These are phyloP conservation scores for Sarcophaga peregrina DNA, from an alignment of 1,140 invertebrate genomes.

Conservation along the genomic window DNA sequence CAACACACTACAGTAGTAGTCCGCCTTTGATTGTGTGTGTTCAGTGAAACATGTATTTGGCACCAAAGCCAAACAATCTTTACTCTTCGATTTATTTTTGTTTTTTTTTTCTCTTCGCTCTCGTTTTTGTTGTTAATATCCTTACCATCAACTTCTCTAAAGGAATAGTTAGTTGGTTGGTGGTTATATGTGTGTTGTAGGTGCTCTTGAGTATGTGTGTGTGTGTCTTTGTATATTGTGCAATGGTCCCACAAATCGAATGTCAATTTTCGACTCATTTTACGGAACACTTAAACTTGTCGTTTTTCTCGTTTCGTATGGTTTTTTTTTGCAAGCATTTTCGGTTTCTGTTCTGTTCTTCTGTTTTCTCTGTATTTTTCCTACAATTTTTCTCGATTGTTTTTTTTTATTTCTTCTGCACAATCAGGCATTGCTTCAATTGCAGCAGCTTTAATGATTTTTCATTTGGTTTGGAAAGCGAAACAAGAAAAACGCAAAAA, in stretches of 20 bases:
- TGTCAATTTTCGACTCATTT: slow-evolving; percentile 65
- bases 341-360: slow-evolving; percentile 13
- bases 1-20: no score
- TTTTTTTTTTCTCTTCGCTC: background rate
- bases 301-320: slow-evolving; percentile 24
- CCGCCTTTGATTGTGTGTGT: slow-evolving; percentile 33
- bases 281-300: slow-evolving; percentile 64
- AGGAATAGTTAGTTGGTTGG: slow-evolving; percentile 18
- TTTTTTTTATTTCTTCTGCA: no score
- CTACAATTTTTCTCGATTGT: no score
- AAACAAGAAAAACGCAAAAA: background rate
- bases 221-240: slow-evolving; percentile 47
- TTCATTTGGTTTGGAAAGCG: background rate
- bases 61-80: slow-evolving; percentile 30
- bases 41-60: slow-evolving; percentile 39
- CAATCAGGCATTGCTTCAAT: background rate
- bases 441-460: slow-evolving; percentile 9
- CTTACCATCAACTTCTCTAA: background rate
- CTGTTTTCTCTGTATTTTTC: background rate
- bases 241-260: slow-evolving; percentile 65
- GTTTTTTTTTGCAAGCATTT: slow-evolving; percentile 2
- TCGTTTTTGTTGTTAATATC: no score
- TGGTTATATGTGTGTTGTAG: background rate
- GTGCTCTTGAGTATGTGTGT: background rate
- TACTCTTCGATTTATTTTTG: slow-evolving; percentile 25